These are phyloP conservation scores for Ctenomys sociabilis DNA, from an alignment of 2,113 vertebrate species.

Conservation along the genomic window DNA sequence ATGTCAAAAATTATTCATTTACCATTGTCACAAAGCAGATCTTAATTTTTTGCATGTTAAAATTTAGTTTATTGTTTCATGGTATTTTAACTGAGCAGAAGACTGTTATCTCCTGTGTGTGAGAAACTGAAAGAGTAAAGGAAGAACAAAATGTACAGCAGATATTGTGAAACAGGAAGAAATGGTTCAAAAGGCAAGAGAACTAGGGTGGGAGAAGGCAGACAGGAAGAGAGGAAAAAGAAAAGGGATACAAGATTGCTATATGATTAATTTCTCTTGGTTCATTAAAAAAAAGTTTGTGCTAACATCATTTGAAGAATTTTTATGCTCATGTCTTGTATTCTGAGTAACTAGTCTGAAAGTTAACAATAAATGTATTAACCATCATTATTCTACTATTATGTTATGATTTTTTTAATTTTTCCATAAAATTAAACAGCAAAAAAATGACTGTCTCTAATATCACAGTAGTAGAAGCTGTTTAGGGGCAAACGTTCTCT, in stretches of 20 bases:
- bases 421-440: not conserved
- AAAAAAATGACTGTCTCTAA: not conserved
- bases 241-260: not conserved
- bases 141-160: not conserved
- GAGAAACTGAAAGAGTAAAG: not conserved
- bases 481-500: not conserved
- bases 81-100: not conserved
- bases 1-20: not conserved
- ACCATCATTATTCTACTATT: not conserved
- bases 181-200: not conserved
- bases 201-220: not conserved
- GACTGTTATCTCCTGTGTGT: not conserved
- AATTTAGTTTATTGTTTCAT: constrained; percentile 10
- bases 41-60: not conserved
- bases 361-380: not conserved
- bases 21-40: not conserved
- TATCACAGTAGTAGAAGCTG: not conserved
- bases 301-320: not conserved
- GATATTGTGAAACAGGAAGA: not conserved
- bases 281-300: not conserved
- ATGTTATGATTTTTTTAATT: not conserved
- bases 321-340: not conserved
- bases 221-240: not conserved
- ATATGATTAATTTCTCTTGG: not conserved
- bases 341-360: not conserved